A percentile compares a stretch with the other conserved stretches of the same genome.
Evolutionary conservation across 2,797 vertebrate species (phyloP).

Genomic region (Gymnoscopelus microlampas): DNA sequence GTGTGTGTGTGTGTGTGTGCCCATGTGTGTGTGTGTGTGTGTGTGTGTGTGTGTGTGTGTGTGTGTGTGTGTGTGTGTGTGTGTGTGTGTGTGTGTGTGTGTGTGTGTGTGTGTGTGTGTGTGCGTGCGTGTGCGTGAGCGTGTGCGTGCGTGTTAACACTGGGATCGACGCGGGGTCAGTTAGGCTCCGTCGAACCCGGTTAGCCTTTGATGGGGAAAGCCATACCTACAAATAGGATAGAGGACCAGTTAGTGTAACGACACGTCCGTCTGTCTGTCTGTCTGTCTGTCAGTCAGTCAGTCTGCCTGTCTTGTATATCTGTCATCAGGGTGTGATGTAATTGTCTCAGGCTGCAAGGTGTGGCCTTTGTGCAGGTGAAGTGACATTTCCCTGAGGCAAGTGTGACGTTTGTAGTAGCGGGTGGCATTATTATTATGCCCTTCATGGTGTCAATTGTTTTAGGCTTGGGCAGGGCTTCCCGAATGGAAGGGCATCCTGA

Average conservation of each 20-base stretch:
- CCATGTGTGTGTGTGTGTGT: constrained; percentile 70
- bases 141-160: constrained; percentile 80
- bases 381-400: too few relatives aligned
- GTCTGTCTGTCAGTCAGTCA: too few relatives aligned
- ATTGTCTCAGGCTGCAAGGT: too few relatives aligned
- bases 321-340: constrained; percentile 35
- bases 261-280: too few relatives aligned
- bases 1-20: constrained; percentile 84
- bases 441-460: too few relatives aligned
- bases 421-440: too few relatives aligned
- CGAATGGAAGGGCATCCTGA: too few relatives aligned
- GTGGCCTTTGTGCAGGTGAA: too few relatives aligned
- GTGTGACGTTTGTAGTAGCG: too few relatives aligned
- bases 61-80: constrained; percentile 68
- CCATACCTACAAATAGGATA: constrained; percentile 81
- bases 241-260: constrained; percentile 68
- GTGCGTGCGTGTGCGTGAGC: background rate
- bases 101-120: constrained; percentile 66
- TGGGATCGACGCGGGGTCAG: constrained; percentile 88
- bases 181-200: constrained; percentile 90
- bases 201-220: constrained; percentile 92
- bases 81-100: constrained; percentile 86
- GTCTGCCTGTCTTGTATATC: too few relatives aligned
- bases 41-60: constrained; percentile 89
- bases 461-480: too few relatives aligned